Evolutionary conservation across 2,113 vertebrate genomes (phyloP), one percentile per base, ranked within the genome.

Genomic region (Nothocercus nigrocapillus): DNA sequence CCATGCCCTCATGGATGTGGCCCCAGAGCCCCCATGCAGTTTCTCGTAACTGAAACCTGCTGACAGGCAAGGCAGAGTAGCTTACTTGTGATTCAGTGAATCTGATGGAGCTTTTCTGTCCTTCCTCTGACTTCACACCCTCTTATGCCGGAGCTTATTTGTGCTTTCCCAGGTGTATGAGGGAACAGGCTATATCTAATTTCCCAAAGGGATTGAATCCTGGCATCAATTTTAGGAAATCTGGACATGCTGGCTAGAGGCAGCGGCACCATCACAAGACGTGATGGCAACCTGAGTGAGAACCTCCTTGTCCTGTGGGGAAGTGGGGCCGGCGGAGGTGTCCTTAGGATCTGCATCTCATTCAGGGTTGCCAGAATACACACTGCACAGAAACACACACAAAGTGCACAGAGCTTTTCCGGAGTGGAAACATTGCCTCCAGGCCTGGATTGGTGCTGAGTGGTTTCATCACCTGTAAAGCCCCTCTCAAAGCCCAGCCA

Each of bases 391-490:
- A 67, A 64, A 32, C 44, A 36, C 0, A 0, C 49, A 42, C 14
- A 5, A n/a, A 13, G 51, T 56, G 21, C 13, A 25, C 25, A 13
- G 54, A 30, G 9, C 2, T 68, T n/a, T 69, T 30, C 34, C 7
- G 44, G 72, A 85, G 34, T 9, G 16, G 82, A 51, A 74, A 44
- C 1, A 2, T 40, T 36, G 9, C 67, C 75, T 88, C 49, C 59
- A 49, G 72, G 72, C 82, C 64, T 24, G 63, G 54, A 38, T 0
- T 0, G 14, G 85, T 61, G 88, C 88, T 88, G 89, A 90, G 82
- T 36, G 64, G 45, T 95, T 95, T 88, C 95, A 95, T 85, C 93
- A 88, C 85, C 88, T 75, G 79, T 25, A 85, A 77, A 95, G 73
- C 76, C 79, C n/a, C 69, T 78, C 79, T 92, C 72, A 88, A 89